Conservation (phyloP, 2,797 vertebrate genomes). For the Rhynchotus rufescens region DNA sequence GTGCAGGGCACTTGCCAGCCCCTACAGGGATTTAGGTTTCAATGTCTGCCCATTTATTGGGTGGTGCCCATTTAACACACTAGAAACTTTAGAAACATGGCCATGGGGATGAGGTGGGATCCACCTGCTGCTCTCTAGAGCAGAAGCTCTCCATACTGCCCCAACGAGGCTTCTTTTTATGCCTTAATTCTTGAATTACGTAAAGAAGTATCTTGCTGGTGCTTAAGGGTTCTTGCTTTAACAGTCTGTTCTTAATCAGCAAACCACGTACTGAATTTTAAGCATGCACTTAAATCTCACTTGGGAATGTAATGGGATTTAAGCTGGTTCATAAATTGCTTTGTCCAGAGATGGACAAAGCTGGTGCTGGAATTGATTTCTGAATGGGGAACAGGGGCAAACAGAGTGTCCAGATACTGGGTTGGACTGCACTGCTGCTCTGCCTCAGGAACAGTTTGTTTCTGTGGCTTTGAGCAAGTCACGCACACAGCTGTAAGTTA, state of each 20-base stretch:
- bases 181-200: not conserved
- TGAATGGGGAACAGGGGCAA: not conserved
- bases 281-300: not conserved
- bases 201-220: not conserved
- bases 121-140: not conserved
- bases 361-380: not conserved
- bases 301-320: not conserved
- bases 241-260: not conserved
- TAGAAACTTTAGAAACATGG: not conserved
- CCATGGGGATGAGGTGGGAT: not conserved
- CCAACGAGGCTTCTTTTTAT: not conserved
- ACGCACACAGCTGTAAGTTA: not conserved
- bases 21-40: not conserved
- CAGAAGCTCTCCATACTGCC: not conserved
- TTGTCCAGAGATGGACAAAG: constrained; percentile 29
- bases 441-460: not conserved
- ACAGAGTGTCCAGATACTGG: not conserved
- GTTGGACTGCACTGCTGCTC: not conserved
- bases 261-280: constrained; percentile 37
- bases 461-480: not conserved
- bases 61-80: not conserved
- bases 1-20: not conserved
- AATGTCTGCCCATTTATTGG: not conserved
- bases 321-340: constrained; percentile 11
- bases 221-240: not conserved